phyloP scores from a whole-genome alignment of 2,888 invertebrate species.

The Argynnis bischoffii region DNA sequence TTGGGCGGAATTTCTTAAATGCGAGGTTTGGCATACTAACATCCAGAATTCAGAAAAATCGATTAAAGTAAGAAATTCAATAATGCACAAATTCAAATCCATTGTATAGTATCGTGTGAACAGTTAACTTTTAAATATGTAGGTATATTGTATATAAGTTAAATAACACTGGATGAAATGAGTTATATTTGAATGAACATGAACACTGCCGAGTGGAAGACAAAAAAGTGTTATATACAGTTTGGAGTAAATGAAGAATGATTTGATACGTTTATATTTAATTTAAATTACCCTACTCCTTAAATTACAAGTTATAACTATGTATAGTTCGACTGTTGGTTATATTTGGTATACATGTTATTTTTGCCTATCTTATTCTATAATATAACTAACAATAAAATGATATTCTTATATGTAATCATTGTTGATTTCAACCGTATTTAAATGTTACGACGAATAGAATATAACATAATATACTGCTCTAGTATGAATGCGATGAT shows the following conservation, averaged over 20 bases:
- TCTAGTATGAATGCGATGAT: no score
- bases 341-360: conserved; percentile 24
- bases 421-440: no score
- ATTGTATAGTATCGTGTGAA: not conserved
- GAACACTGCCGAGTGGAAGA: not conserved
- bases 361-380: not conserved
- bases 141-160: not conserved
- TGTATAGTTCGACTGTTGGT: conserved; percentile 12
- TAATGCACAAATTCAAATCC: not conserved
- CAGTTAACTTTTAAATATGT: not conserved
- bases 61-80: not conserved
- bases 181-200: not conserved
- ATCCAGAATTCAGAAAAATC: not conserved
- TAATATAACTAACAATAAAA: not conserved
- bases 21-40: conserved; percentile 1
- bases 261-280: not conserved
- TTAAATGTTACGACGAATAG: no score
- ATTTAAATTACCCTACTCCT: not conserved
- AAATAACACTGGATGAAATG: not conserved
- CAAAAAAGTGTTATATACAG: not conserved
- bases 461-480: no score
- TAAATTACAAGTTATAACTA: conserved; percentile 5
- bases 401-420: no score
- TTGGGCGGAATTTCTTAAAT: conserved; percentile 10
- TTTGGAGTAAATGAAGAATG: not conserved